Evolutionary conservation across 1,140 invertebrate genomes (phyloP).

Genomic region (Neotoxoptera formosana): DNA sequence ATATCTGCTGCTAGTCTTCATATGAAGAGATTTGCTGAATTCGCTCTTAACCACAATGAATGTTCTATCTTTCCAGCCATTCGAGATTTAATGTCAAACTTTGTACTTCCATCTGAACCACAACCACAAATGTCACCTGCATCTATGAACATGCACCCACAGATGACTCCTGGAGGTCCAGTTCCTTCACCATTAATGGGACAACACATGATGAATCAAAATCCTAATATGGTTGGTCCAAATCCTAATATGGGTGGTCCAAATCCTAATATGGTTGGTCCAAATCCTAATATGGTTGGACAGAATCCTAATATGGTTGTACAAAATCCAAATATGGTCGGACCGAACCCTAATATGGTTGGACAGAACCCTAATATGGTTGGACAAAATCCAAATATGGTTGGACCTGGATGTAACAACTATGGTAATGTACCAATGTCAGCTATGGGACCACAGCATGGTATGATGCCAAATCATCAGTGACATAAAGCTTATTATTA

Average conservation of each 20-base stretch:
- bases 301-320: constrained; percentile 36
- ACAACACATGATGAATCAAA: constrained; percentile 56
- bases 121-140: constrained; percentile 62
- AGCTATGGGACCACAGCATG: constrained; percentile 52
- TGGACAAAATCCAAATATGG: constrained; percentile 43
- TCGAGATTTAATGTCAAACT: constrained; percentile 81
- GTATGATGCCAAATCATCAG: constrained; percentile 51
- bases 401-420: constrained; percentile 49
- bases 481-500: constrained; percentile 51
- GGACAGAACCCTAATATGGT: constrained; percentile 34
- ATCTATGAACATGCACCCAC: constrained; percentile 47
- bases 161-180: constrained; percentile 37
- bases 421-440: constrained; percentile 53
- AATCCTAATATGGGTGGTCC: constrained; percentile 35
- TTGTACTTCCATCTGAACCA: constrained; percentile 76
- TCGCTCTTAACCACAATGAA: constrained; percentile 70
- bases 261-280: constrained; percentile 49
- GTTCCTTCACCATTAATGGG: constrained; percentile 52
- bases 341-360: constrained; percentile 39
- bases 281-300: constrained; percentile 35
- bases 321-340: constrained; percentile 33
- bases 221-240: constrained; percentile 45
- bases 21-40: constrained; percentile 73
- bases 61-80: constrained; percentile 90
- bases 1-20: constrained; percentile 72